Base-by-base conservation (phyloP, 2,888 invertebrate species). In the Acanthococcus lagerstroemiae region DNA sequence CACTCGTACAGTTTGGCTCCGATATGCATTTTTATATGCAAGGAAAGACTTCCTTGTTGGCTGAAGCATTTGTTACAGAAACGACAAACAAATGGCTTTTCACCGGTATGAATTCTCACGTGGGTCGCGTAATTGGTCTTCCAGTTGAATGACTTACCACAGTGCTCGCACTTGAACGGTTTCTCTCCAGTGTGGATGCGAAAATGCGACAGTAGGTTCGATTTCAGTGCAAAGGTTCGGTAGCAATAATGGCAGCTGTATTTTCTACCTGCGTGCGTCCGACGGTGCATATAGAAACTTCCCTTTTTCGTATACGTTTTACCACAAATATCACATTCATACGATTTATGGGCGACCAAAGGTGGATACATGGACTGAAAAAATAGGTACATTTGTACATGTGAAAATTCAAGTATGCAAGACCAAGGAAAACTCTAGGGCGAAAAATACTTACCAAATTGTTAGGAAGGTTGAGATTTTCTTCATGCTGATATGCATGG, bases 1-100 rank as follows among this genome's bases (percentile, higher is more conserved):
- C 69, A 69, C 12, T 65, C 56, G 52, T 68, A 69, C n/a, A 63
- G 60, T 44, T 68, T 65, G 6, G 68, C 68, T 2, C 70, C 70
- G 6, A 69, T 70, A 60, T 71, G 71, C 22, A 70, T 68, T 57
- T 69, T 68, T 7, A 63, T 63, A 54, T 71, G 71, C 12, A 67
- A 56, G 27, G 68, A 68, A 17, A 71, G 57, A 26, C 69, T 69
- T 17, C 69, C 70, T 50, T 67, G 68, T 46, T 69, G 68, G 2
- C 69, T 68, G 24, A 71, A 68, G 6, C 67, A 45, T 25, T 69
- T 69, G 25, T 67, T 68, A 50, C 71, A 71, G n/a, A 69, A 60
- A 24, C 69, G 67, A 63, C 70, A 71, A 9, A 67, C 56, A 66
- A 68, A 70, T 9, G 68, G 67, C 24, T 69, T 68, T 26, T 69